Evolutionary conservation across 2,113 vertebrate species (phyloP).

Genomic region (Bungarus multicinctus): DNA sequence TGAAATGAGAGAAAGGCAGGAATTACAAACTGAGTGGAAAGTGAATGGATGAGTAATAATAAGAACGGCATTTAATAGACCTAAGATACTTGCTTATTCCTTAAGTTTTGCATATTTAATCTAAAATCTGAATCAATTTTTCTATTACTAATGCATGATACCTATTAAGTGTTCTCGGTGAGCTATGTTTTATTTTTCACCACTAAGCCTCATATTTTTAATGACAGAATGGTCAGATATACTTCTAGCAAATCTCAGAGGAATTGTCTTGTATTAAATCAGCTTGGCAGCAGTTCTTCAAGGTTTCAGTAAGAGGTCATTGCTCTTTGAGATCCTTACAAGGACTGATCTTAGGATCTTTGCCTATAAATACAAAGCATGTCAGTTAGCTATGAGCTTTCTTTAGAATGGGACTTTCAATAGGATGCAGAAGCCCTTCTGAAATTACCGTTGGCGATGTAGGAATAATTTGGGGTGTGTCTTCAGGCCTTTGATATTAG

Average conservation of each 20-base stretch:
- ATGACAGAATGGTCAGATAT: background rate
- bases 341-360: background rate
- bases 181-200: background rate
- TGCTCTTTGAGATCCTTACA: background rate
- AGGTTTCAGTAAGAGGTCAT: conserved; percentile 1
- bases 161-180: background rate
- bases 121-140: background rate
- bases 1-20: background rate
- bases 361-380: background rate
- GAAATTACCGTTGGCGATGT: background rate
- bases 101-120: background rate
- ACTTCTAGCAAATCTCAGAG: background rate
- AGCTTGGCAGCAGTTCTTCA: background rate
- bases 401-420: background rate
- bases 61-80: background rate
- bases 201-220: conserved; percentile 2
- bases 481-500: background rate
- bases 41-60: background rate
- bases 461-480: background rate
- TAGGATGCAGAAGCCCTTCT: background rate
- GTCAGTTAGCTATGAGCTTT: background rate
- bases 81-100: background rate
- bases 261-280: background rate
- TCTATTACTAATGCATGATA: background rate
- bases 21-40: background rate